Evolutionary conservation across 92 coral and sea anemone genomes (phyloP).

Genomic region (Phymanthus crucifer): DNA sequence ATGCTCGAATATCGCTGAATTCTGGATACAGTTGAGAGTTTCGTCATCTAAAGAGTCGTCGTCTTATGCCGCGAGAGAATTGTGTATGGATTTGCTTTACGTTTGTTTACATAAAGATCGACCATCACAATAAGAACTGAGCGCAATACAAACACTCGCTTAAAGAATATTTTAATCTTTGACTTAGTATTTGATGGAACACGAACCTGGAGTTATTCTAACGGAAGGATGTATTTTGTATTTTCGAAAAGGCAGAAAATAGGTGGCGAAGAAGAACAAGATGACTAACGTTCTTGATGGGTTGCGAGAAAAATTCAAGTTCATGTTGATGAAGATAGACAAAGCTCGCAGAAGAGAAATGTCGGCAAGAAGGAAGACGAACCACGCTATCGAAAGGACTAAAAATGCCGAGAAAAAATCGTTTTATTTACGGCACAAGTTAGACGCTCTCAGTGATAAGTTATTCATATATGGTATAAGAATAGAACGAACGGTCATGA

Average conservation of each 20-base stretch:
- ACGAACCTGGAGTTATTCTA: neutral
- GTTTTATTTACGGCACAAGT: conserved; percentile 22
- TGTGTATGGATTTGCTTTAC: neutral
- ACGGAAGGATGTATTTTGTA: neutral
- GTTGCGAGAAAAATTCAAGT: conserved; percentile 14
- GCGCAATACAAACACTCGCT: conserved; percentile 16
- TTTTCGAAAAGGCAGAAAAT: neutral
- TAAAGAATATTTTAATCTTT: neutral
- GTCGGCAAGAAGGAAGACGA: conserved; percentile 21
- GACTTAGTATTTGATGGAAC: neutral
- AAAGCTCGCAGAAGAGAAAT: conserved; percentile 26
- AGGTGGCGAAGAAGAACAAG: neutral
- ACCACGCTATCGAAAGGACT: conserved; percentile 10
- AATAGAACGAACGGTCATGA: conserved; percentile 4
- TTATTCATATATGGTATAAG: conserved; percentile 12
- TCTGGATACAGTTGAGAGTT: neutral
- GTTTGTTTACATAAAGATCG: conserved; percentile 10
- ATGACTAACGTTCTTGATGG: conserved; percentile 29
- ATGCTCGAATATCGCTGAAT: neutral
- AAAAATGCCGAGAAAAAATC: conserved; percentile 30
- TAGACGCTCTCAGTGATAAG: conserved; percentile 6
- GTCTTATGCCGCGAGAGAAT: neutral
- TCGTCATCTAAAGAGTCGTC: too few relatives aligned
- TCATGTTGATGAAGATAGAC: conserved; percentile 1
- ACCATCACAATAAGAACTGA: conserved; percentile 18